These are phyloP conservation scores for Mellilla xanthometata DNA, from an alignment of 2,888 invertebrate genomes.

Conservation along the genomic window DNA sequence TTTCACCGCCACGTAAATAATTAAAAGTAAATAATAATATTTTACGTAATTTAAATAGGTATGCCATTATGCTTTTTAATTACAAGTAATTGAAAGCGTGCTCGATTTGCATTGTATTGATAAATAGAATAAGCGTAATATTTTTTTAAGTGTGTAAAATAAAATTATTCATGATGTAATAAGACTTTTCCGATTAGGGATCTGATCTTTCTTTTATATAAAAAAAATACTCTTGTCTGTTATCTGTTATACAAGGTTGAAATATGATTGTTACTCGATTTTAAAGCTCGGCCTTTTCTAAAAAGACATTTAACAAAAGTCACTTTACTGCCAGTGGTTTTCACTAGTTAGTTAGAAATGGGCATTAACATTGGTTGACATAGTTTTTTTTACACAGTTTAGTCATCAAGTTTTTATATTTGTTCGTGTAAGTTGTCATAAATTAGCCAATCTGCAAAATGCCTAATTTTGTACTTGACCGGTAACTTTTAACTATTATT, in stretches of 20 bases:
- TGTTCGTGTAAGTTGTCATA: no score
- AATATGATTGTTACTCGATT: no score
- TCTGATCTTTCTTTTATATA: constrained; percentile 7
- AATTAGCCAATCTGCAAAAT: no score
- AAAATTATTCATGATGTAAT: constrained; percentile 17
- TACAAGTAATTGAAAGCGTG: constrained; percentile 8
- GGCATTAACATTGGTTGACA: no score
- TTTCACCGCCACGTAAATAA: constrained; percentile 14
- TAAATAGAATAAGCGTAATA: constrained; percentile 4
- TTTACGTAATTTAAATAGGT: constrained; percentile 19
- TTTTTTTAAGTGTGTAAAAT: constrained; percentile 14
- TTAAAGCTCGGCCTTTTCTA: no score
- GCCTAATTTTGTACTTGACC: no score
- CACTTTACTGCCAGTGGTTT: no score
- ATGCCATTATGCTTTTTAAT: constrained; percentile 23
- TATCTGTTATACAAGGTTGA: background rate
- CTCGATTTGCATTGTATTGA: constrained; percentile 12
- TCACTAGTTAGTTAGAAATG: no score
- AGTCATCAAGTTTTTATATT: no score
- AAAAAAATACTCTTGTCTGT: background rate
- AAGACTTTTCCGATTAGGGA: constrained; percentile 13
- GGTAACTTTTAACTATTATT: no score
- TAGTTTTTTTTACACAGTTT: no score
- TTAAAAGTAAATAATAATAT: constrained; percentile 4
- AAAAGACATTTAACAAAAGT: no score